These are phyloP conservation scores for Agriopis aurantiaria DNA, from an alignment of 2,888 invertebrate genomes.

Conservation along the genomic window DNA sequence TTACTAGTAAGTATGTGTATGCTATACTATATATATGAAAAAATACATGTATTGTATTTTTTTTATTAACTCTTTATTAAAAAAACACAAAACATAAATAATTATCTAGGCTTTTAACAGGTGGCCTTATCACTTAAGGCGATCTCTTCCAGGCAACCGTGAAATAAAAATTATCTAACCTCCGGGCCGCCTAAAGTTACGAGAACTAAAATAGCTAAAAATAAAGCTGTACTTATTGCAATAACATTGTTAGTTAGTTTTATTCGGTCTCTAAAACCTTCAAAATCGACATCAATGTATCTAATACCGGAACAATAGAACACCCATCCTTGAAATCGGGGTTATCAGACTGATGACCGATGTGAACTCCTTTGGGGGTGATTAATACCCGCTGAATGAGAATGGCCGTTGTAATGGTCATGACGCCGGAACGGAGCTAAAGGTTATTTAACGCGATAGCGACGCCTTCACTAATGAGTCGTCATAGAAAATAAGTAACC, in stretches of 20 bases:
- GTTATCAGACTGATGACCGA: conserved; percentile 51
- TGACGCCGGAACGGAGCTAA: conserved; percentile 27
- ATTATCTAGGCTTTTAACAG: too few species aligned
- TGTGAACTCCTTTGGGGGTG: conserved; percentile 61
- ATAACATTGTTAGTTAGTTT: neutral
- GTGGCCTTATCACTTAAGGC: too few species aligned
- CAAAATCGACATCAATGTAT: conserved; percentile 49
- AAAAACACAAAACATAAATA: too few species aligned
- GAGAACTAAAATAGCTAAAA: too few species aligned
- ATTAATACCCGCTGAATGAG: conserved; percentile 57
- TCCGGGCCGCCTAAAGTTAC: too few species aligned
- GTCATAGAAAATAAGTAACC: conserved; percentile 11
- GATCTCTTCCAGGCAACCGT: too few species aligned
- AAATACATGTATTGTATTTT: too few species aligned
- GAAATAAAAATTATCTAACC: too few species aligned
- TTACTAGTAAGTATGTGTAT: too few species aligned
- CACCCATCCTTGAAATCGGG: conserved; percentile 37
- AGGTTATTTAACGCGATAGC: conserved; percentile 15
- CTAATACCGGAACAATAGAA: conserved; percentile 51
- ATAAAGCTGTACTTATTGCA: neutral
- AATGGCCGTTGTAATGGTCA: conserved; percentile 49
- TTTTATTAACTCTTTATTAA: too few species aligned
- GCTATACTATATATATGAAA: too few species aligned
- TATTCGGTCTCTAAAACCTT: conserved; percentile 8
- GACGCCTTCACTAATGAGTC: conserved; percentile 12